These are phyloP conservation scores for Vanessa atalanta DNA, from an alignment of 1,140 invertebrate genomes.

Conservation along the genomic window DNA sequence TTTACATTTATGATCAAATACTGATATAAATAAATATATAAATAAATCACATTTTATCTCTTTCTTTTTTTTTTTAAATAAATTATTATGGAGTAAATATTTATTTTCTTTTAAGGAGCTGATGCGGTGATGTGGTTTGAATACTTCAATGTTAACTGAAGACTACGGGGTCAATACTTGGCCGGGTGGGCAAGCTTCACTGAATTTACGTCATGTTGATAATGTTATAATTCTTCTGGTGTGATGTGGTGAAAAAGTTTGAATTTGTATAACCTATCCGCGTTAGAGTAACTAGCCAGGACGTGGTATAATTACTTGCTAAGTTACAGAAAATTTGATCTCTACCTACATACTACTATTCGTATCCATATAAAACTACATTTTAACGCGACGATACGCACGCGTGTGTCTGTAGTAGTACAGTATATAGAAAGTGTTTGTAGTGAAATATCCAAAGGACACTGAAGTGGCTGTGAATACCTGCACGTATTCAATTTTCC, in stretches of 20 bases:
- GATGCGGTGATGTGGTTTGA: background rate
- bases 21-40: slow-evolving; percentile 16
- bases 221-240: too few relatives aligned
- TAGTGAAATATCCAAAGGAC: slow-evolving; percentile 53
- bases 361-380: too few relatives aligned
- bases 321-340: too few relatives aligned
- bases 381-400: background rate
- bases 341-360: too few relatives aligned
- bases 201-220: too few relatives aligned
- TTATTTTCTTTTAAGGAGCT: background rate
- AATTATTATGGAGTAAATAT: background rate
- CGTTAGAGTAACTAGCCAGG: too few relatives aligned
- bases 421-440: slow-evolving; percentile 27
- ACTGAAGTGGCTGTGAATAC: slow-evolving; percentile 61
- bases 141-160: too few relatives aligned
- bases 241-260: too few relatives aligned
- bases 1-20: slow-evolving; percentile 47
- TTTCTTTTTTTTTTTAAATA: background rate
- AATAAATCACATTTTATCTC: slow-evolving; percentile 20
- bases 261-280: too few relatives aligned
- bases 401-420: background rate
- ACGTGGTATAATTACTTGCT: too few relatives aligned
- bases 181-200: too few relatives aligned
- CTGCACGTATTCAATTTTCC: slow-evolving; percentile 74
- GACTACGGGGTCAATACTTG: too few relatives aligned